Percentiles rank a stretch among this genome's conserved stretches.
Conservation (phyloP, 1,140 invertebrate species). For the Galleria mellonella region DNA sequence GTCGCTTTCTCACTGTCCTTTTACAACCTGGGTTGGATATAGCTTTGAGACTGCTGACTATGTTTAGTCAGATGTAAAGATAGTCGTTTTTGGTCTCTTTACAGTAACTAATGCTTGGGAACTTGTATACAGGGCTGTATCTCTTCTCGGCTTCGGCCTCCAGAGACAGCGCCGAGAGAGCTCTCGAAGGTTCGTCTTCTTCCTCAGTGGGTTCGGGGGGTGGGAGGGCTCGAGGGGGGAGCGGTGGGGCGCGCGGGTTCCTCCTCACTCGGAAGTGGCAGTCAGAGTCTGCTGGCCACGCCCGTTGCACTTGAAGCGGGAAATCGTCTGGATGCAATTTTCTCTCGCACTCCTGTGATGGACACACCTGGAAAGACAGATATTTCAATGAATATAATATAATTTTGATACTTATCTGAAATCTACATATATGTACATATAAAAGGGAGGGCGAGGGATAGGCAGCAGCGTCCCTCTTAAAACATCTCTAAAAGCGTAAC, state of each 20-base stretch:
- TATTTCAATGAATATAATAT: too few species aligned
- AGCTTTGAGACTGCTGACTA: constrained; percentile 16
- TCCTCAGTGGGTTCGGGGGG: constrained; percentile 17
- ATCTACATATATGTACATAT: too few species aligned
- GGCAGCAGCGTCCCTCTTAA: too few species aligned
- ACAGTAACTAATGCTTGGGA: constrained; percentile 68
- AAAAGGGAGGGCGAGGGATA: too few species aligned
- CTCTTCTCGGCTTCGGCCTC: constrained; percentile 49
- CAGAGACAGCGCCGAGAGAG: constrained; percentile 58
- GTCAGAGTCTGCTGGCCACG: constrained; percentile 78
- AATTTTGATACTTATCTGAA: too few species aligned
- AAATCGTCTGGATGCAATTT: constrained; percentile 90
- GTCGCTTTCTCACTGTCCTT: constrained; percentile 33
- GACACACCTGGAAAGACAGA: constrained; percentile 72
- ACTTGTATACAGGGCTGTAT: constrained; percentile 72
- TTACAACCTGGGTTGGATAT: constrained; percentile 9
- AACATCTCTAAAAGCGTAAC: too few species aligned
- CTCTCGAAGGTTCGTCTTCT: constrained; percentile 53
- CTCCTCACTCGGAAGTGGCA: constrained; percentile 86
- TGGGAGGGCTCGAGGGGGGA: constrained; percentile 66
- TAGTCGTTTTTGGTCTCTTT: constrained; percentile 64
- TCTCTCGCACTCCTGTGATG: constrained; percentile 85
- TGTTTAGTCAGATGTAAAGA: constrained; percentile 56
- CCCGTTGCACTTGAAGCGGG: constrained; percentile 87
- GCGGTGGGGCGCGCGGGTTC: constrained; percentile 83